Evolutionary conservation across 2,888 invertebrate species (phyloP).

Genomic region (Drosophila lutescens): DNA sequence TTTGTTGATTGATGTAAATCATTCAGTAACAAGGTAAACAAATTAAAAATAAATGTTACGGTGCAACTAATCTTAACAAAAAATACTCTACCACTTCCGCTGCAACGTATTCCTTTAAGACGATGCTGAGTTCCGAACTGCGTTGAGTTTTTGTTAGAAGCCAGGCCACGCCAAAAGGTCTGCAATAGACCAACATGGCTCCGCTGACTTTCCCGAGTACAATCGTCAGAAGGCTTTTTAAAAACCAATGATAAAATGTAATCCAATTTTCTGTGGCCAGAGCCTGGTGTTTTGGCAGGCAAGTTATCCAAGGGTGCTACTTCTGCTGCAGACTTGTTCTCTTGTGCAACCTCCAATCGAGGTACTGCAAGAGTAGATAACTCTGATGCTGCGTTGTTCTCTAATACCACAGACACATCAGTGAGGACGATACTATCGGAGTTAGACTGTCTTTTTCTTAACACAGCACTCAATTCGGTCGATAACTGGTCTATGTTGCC

Average conservation of each 20-base stretch:
- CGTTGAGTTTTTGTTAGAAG: conserved; percentile 46
- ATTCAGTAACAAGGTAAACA: conserved; percentile 40
- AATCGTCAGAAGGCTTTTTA: conserved; percentile 56
- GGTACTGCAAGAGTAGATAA: conserved; percentile 4
- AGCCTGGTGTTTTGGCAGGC: not conserved
- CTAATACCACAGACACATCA: conserved; percentile 51
- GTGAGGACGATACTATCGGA: conserved; percentile 67
- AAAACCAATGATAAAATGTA: conserved; percentile 73
- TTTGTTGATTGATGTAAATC: conserved; percentile 16
- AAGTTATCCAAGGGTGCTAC: conserved; percentile 32
- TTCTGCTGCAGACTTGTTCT: conserved; percentile 52
- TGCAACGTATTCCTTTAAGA: conserved; percentile 83
- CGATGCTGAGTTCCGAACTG: conserved; percentile 80
- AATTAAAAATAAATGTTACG: conserved; percentile 53
- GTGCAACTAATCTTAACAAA: not conserved
- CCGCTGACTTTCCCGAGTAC: conserved; percentile 81
- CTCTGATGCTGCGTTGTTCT: conserved; percentile 18
- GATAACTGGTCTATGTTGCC: conserved; percentile 57
- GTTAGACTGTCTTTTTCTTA: conserved; percentile 63
- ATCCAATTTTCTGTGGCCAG: conserved; percentile 50
- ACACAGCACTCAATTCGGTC: conserved; percentile 63
- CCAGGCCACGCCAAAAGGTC: conserved; percentile 76
- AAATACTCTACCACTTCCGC: conserved; percentile 82
- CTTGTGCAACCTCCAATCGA: conserved; percentile 42
- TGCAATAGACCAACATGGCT: conserved; percentile 81